Evolutionary conservation across 2,888 invertebrate genomes (phyloP).

Genomic region (Pachliopta kotzebuea): DNA sequence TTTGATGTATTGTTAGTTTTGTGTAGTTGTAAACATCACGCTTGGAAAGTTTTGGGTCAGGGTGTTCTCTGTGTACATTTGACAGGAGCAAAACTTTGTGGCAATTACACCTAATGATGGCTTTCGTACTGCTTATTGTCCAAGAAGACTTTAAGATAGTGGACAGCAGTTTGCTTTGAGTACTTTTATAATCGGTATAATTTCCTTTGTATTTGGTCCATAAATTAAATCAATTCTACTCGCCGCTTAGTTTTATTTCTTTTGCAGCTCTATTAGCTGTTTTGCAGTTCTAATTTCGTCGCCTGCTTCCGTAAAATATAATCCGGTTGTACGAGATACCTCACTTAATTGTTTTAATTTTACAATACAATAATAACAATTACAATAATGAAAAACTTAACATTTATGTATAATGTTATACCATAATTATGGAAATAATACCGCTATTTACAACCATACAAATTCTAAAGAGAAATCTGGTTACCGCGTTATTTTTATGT

Average conservation of each 20-base stretch:
- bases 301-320: no score
- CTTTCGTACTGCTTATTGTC: conserved; percentile 13
- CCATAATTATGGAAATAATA: no score
- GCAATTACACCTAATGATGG: conserved; percentile 33
- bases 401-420: no score
- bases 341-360: not conserved
- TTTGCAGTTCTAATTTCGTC: conserved; percentile 10
- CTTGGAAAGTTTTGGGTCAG: conserved; percentile 62
- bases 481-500: no score
- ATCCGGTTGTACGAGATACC: not conserved
- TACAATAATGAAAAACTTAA: no score
- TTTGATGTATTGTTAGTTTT: conserved; percentile 77
- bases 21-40: conserved; percentile 67
- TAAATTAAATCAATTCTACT: not conserved
- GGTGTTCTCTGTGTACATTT: conserved; percentile 25
- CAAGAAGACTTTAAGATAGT: conserved; percentile 32
- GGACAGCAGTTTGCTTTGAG: conserved; percentile 1
- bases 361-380: no score
- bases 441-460: no score
- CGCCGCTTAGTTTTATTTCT: conserved; percentile 2
- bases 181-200: not conserved
- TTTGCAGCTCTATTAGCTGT: conserved; percentile 7
- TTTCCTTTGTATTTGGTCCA: not conserved
- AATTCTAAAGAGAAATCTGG: no score
- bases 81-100: conserved; percentile 32